phyloP scores from a whole-genome alignment of 1,140 invertebrate genomes.

The Drosophila lacertosa region DNA sequence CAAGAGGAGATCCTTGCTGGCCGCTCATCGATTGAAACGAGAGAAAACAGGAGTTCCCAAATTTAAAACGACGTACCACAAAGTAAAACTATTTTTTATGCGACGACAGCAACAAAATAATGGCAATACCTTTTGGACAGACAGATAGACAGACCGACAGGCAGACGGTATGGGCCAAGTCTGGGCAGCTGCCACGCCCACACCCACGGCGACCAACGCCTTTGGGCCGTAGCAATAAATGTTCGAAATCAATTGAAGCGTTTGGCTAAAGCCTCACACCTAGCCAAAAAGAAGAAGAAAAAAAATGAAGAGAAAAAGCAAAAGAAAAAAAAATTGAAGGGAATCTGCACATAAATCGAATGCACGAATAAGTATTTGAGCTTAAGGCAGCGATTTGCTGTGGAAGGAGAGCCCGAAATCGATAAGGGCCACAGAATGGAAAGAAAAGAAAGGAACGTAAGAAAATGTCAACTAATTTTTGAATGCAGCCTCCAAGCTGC shows the following conservation, averaged over 20 bases:
- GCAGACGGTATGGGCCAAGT: constrained; percentile 10
- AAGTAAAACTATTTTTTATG: constrained; percentile 72
- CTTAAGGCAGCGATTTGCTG: constrained; percentile 77
- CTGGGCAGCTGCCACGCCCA: constrained; percentile 57
- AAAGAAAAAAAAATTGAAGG: too few relatives aligned
- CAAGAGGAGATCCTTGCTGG: constrained; percentile 2
- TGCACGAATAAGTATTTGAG: constrained; percentile 56
- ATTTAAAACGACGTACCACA: constrained; percentile 50
- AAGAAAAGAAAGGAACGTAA: constrained; percentile 7
- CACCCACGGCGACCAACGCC: too few relatives aligned
- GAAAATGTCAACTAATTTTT: constrained; percentile 80
- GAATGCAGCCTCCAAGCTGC: constrained; percentile 40
- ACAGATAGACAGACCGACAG: neutral
- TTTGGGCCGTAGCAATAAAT: constrained; percentile 75
- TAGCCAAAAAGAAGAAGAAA: neutral
- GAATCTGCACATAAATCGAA: constrained; percentile 56
- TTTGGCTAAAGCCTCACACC: constrained; percentile 77
- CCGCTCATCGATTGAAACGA: constrained; percentile 44
- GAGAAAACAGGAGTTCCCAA: constrained; percentile 32
- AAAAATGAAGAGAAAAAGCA: too few relatives aligned
- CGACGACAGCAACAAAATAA: constrained; percentile 65
- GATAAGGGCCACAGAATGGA: constrained; percentile 54
- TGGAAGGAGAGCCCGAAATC: constrained; percentile 52
- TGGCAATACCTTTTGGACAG: constrained; percentile 59
- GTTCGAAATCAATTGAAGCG: constrained; percentile 81